phyloP scores from a whole-genome alignment of 2,113 vertebrate genomes.

The Cacatua alba region DNA sequence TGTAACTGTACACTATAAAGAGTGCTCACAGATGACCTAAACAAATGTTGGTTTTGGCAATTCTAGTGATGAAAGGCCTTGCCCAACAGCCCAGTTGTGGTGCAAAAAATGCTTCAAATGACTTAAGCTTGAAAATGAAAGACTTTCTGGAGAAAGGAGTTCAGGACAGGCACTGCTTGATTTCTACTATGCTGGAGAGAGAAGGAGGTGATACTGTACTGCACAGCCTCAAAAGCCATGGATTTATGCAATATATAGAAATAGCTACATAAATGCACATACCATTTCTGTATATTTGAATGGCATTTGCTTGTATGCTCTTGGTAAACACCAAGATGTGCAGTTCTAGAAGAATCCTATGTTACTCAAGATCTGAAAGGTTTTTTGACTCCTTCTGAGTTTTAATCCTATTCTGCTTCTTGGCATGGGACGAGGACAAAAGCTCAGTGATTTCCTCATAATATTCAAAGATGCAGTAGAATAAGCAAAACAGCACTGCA shows the following conservation, averaged over 20 bases:
- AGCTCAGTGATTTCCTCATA: neutral
- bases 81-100: neutral
- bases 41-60: rapidly evolving
- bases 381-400: neutral
- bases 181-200: neutral
- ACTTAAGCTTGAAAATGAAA: neutral
- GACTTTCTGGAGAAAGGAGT: neutral
- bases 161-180: neutral
- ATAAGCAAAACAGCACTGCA: neutral
- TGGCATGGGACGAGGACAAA: neutral
- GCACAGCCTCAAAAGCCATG: neutral
- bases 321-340: neutral
- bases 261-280: neutral
- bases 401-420: neutral
- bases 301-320: neutral
- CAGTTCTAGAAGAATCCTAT: neutral
- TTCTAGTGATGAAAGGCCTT: neutral
- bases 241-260: neutral
- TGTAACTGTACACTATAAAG: neutral
- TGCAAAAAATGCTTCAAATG: neutral
- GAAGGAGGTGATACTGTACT: neutral
- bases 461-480: neutral
- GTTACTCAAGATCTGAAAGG: neutral
- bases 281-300: neutral
- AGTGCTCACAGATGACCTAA: neutral